A percentile compares a stretch with the other conserved stretches of the same genome.
phyloP scores from a whole-genome alignment of 2,797 vertebrate genomes.

The Oreochromis mossambicus region DNA sequence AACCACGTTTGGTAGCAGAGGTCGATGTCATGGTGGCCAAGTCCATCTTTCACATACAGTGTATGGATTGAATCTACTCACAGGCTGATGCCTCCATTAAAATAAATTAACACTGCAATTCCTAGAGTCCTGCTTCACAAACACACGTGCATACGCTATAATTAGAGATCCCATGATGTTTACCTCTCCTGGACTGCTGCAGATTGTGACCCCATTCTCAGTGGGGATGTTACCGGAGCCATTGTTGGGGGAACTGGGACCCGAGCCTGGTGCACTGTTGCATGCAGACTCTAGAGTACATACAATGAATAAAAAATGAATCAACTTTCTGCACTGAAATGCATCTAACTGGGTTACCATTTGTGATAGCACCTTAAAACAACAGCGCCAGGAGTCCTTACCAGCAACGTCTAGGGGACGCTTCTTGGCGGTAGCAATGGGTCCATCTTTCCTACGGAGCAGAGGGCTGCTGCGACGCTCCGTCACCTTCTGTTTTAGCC shows the following conservation, averaged over 20 bases:
- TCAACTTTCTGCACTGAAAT: neutral
- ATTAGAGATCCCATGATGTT: neutral
- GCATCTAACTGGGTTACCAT: neutral
- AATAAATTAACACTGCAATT: constrained; percentile 19
- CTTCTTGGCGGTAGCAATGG: constrained; percentile 86
- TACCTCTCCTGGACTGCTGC: constrained; percentile 88
- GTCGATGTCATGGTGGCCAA: neutral
- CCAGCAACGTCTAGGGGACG: constrained; percentile 91
- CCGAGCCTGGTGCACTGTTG: constrained; percentile 95
- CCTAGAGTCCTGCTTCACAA: neutral
- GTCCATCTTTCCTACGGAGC: constrained; percentile 89
- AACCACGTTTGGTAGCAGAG: neutral
- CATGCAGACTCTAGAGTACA: constrained; percentile 86
- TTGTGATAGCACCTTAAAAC: neutral
- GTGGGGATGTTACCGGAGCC: constrained; percentile 93
- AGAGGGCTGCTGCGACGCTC: constrained; percentile 95
- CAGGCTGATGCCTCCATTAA: neutral
- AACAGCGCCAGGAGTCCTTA: constrained; percentile 26
- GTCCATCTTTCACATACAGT: neutral
- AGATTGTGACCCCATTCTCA: constrained; percentile 87
- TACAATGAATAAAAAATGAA: neutral
- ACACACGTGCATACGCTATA: neutral
- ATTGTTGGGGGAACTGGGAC: constrained; percentile 97
- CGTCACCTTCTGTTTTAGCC: constrained; percentile 96
- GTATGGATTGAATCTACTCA: neutral